Percentiles rank a stretch among this genome's conserved stretches.
These are phyloP conservation scores for Chauna torquata DNA, from an alignment of 2,113 vertebrate genomes.

Conservation along the genomic window DNA sequence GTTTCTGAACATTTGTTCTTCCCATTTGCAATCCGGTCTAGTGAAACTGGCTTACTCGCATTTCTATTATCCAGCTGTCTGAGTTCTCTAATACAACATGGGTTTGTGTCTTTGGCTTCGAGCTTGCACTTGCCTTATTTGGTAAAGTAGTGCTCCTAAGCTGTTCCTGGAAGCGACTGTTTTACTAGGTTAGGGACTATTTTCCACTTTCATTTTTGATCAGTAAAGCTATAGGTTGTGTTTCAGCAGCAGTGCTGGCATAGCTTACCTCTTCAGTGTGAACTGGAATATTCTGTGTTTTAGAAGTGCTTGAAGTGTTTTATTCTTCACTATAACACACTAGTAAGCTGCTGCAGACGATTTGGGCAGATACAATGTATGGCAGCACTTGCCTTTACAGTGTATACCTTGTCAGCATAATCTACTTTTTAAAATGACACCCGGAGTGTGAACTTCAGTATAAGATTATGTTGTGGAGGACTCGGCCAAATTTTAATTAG, in stretches of 20 bases:
- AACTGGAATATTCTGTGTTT: not conserved
- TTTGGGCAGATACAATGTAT: not conserved
- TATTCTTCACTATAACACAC: accelerated
- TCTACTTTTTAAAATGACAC: not conserved
- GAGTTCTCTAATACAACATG: not conserved
- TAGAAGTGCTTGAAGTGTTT: not conserved
- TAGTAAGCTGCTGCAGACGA: not conserved
- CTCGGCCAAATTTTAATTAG: not conserved
- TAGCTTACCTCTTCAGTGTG: not conserved
- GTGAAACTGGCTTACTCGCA: not conserved
- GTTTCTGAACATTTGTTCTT: not conserved
- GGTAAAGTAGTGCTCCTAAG: conserved; percentile 76
- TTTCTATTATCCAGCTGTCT: conserved; percentile 47
- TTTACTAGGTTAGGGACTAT: conserved; percentile 30
- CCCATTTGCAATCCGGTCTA: not conserved
- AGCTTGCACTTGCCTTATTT: conserved; percentile 85
- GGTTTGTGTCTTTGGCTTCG: conserved; percentile 36
- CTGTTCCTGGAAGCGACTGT: conserved; percentile 64
- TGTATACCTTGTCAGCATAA: not conserved
- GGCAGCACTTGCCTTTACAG: not conserved
- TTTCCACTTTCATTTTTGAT: conserved; percentile 54
- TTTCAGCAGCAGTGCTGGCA: not conserved
- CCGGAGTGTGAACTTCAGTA: not conserved
- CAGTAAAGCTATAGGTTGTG: not conserved
- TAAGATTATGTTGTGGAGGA: not conserved